A percentile compares a stretch with the other conserved stretches of the same genome.
phyloP scores from a whole-genome alignment of 2,113 vertebrate species.

The Willisornis vidua region DNA sequence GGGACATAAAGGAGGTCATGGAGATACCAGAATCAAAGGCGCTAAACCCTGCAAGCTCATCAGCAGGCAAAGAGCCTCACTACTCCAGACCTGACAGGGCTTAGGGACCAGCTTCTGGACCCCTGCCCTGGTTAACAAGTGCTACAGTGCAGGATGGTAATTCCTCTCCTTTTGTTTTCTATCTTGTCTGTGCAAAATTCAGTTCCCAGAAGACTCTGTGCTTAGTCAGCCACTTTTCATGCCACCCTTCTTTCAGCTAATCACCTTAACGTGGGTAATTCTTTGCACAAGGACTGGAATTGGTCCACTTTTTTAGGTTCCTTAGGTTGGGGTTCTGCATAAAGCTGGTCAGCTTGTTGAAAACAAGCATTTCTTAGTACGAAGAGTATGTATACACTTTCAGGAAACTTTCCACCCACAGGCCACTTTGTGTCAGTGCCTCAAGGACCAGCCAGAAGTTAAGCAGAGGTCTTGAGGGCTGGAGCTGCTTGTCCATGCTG shows the following conservation, averaged over 20 bases:
- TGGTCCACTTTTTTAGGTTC: neutral
- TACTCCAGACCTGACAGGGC: too few relatives aligned
- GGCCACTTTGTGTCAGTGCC: neutral
- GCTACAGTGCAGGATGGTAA: neutral
- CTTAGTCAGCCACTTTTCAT: neutral
- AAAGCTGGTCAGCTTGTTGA: neutral
- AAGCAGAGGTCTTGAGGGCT: neutral
- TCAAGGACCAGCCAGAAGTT: neutral
- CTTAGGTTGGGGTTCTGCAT: neutral
- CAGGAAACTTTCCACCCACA: neutral
- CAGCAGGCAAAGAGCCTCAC: neutral
- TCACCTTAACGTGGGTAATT: neutral
- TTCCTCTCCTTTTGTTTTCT: neutral
- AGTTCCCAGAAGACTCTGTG: neutral
- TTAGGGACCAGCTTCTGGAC: neutral
- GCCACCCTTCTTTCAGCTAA: neutral
- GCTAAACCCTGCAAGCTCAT: neutral
- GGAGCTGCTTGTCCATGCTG: neutral
- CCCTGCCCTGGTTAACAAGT: neutral
- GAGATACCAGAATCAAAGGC: neutral
- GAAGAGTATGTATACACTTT: neutral
- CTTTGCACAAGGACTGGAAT: neutral
- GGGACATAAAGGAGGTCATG: neutral
- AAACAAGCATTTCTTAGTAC: accelerated
- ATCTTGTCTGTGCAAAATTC: neutral